Evolutionary conservation across 2,113 vertebrate genomes (phyloP), one percentile per base, ranked within the genome.

Genomic region (Pagrus major): DNA sequence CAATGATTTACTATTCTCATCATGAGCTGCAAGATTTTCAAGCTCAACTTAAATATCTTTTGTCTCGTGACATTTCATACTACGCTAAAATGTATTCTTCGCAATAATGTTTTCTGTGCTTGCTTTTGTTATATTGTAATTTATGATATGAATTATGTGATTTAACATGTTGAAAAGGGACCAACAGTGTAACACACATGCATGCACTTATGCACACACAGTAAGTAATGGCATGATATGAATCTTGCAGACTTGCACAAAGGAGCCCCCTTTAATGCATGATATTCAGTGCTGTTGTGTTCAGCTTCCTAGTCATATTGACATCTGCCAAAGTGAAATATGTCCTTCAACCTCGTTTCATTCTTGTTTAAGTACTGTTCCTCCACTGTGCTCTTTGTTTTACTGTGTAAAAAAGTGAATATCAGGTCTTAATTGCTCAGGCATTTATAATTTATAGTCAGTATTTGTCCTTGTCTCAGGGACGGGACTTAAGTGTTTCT

Each of bases 351-450:
- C 46, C 31, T 71, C 14, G 61, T 51, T 60, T 85, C 33, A 58
- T n/a, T 79, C 25, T 67, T 54, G 47, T 76, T 74, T 35, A 9
- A 63, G 20, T 76, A 11, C 61, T 6, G n/a, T 23, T 54, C 52
- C 18, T 76, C 42, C 7, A 6, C 5, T 29, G 18, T 70, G 54
- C n/a, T 60, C 35, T 29, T 79, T 61, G 51, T 82, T 58, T 71
- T 72, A 20, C 15, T 82, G n/a, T 81, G 49, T 56, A 16, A 59
- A 68, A 69, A 77, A n/a, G 21, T 23, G 51, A 14, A 55, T 73
- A 59, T 81, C 78, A 82, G 60, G 78, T 89, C 69, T 86, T 74
- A 37, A 55, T 70, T 21, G 71, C 78, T 88, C 85, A 87, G 89
- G 83, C 69, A 65, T 83, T 87, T 54, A 2, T 72, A 37, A 71